Evolutionary conservation across 2,113 vertebrate species (phyloP), one percentile per base, ranked within the genome.

Genomic region (Antidorcas marsupialis): DNA sequence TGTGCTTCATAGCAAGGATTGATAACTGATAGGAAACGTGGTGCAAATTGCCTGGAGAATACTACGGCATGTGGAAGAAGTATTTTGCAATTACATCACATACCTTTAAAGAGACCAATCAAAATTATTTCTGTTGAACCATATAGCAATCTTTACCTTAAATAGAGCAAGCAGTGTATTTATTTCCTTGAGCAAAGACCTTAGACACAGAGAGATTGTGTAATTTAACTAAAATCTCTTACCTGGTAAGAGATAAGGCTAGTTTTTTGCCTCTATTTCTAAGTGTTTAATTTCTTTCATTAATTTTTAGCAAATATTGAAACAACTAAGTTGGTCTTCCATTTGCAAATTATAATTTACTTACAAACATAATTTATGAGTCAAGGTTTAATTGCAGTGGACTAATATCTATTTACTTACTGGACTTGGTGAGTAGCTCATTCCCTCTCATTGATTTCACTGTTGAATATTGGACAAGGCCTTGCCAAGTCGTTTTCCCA

Each of bases 271-370:
- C 36, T 71, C 52, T 59, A 90, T 45, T 79, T 83, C 47, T 74
- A 94, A 62, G 28, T 82, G 25, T 76, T 97, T 91, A 84, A 74
- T 89, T 27, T 89, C 23, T 30, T 82, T 36, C 7, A 5, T 74
- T 78, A 59, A 76, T 45, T 78, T 94, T 90, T 67, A 89, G 33
- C 81, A 94, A 90, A 78, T 96, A 76, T 47, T 89, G 79, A 95
- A 89, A 60, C 4, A 90, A 6, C 12, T 64, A 86, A 89, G 4
- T 59, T 94, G 45, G 15, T 78, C 64, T 89, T 15, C 23, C 84
- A 47, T 57, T 84, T 93, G 45, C 19, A 86, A 71, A 92, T 82
- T 45, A 60, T 28, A 53, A 25, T 57, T 95, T 64, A 78, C 33
- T 43, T 67, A 14, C 5, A 92, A 94, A 87, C 78, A n/a, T 16